phyloP scores from a whole-genome alignment of 1,140 invertebrate genomes.

The Ceratoteleas bidentatus region DNA sequence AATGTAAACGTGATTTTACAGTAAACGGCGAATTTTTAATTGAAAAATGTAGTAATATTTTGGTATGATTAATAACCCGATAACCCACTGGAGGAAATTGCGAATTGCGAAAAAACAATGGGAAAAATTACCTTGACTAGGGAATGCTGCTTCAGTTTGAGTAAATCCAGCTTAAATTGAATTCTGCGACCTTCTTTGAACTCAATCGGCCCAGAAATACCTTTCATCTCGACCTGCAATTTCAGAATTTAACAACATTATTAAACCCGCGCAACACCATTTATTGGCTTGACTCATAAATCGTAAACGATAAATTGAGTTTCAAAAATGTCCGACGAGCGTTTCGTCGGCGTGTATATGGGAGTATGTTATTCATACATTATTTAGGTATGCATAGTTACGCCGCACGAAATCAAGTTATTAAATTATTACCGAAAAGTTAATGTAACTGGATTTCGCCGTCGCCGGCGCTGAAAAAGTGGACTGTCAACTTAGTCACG shows the following conservation, averaged over 20 bases:
- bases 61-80: no score
- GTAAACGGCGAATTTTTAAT: no score
- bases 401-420: constrained; percentile 46
- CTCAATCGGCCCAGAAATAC: constrained; percentile 88
- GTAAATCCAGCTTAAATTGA: constrained; percentile 88
- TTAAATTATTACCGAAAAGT: constrained; percentile 64
- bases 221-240: constrained; percentile 87
- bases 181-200: constrained; percentile 89
- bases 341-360: constrained; percentile 11
- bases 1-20: no score
- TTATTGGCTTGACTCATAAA: constrained; percentile 28
- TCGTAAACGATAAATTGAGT: constrained; percentile 49
- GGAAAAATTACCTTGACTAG: constrained; percentile 82
- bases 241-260: constrained; percentile 44
- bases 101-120: no score
- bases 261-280: constrained; percentile 25
- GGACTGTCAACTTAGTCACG: constrained; percentile 39
- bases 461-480: constrained; percentile 28
- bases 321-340: constrained; percentile 49
- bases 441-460: constrained; percentile 47
- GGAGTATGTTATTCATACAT: constrained; percentile 60
- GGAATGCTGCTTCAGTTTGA: constrained; percentile 88
- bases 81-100: no score
- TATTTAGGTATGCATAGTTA: constrained; percentile 56
- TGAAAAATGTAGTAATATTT: no score